phyloP scores from a whole-genome alignment of 2,113 vertebrate genomes.

The Nothocercus julius region DNA sequence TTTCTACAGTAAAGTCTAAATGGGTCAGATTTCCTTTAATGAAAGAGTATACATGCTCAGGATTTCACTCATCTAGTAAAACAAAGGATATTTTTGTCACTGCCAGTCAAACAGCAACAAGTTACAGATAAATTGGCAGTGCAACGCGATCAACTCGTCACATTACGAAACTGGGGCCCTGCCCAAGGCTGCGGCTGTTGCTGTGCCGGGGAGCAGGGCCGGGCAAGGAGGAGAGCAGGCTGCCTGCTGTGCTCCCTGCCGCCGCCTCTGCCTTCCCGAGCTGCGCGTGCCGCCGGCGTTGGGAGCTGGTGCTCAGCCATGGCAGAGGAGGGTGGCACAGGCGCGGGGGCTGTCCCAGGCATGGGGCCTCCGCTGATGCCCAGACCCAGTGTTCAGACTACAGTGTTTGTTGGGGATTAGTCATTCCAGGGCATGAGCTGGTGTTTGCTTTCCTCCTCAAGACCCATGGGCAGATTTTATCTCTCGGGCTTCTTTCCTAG shows the following conservation, averaged over 20 bases:
- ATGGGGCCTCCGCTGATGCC: fast-evolving
- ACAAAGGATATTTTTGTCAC: neutral
- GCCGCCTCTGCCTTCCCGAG: neutral
- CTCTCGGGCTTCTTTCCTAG: neutral
- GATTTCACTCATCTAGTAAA: neutral
- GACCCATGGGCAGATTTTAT: neutral
- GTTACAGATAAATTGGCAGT: neutral
- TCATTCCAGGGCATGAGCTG: neutral
- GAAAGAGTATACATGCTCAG: neutral
- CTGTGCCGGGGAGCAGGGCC: neutral
- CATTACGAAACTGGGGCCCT: neutral
- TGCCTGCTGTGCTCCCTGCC: neutral
- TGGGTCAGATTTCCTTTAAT: neutral
- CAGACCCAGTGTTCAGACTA: fast-evolving
- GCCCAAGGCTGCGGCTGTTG: neutral
- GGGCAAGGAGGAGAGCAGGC: neutral
- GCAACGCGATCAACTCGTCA: neutral
- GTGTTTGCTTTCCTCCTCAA: neutral
- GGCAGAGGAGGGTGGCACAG: neutral
- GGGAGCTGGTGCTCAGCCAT: neutral
- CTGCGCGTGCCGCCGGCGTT: neutral
- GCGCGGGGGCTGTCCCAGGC: neutral
- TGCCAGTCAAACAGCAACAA: slow-evolving; percentile 29
- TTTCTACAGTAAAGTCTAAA: slow-evolving; percentile 1
- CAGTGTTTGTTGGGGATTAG: neutral